A percentile compares a stretch with the other conserved stretches of the same genome.
Conservation (phyloP, 2,888 invertebrate species). For the Melinaea menophilus region DNA sequence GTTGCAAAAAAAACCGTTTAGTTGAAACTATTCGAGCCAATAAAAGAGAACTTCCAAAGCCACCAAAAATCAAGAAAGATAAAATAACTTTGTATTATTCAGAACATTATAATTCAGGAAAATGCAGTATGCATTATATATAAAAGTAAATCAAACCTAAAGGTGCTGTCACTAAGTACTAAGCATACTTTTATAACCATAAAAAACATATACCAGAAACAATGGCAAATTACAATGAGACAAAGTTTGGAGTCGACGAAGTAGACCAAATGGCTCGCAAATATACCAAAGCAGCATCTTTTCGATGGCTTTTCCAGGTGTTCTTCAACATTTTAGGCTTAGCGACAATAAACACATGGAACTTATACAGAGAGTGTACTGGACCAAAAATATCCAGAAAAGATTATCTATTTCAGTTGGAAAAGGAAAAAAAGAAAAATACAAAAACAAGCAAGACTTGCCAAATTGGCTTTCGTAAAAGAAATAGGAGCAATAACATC, state of each 20-base stretch:
- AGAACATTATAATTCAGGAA: background rate
- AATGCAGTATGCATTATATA: background rate
- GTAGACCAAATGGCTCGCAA: background rate
- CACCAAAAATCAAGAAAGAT: background rate
- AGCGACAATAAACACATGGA: conserved; percentile 22
- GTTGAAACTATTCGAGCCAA: too few relatives aligned
- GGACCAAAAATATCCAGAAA: too few relatives aligned
- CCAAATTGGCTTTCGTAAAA: too few relatives aligned
- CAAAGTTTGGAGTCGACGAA: background rate
- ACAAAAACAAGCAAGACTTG: too few relatives aligned
- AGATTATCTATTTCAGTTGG: too few relatives aligned
- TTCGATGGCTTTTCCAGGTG: background rate
- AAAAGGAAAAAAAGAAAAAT: too few relatives aligned
- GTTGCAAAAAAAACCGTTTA: background rate
- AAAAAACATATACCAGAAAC: too few relatives aligned
- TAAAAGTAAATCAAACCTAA: too few relatives aligned
- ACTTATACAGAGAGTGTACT: conserved; percentile 11
- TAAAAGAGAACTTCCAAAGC: background rate
- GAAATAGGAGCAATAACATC: too few relatives aligned
- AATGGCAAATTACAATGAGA: too few relatives aligned
- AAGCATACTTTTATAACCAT: too few relatives aligned
- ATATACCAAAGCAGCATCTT: conserved; percentile 1
- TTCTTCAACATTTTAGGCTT: background rate
- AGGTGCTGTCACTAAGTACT: too few relatives aligned
- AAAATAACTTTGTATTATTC: background rate